phyloP scores from a whole-genome alignment of 2,888 invertebrate genomes.

The Drosophila multiciliata region DNA sequence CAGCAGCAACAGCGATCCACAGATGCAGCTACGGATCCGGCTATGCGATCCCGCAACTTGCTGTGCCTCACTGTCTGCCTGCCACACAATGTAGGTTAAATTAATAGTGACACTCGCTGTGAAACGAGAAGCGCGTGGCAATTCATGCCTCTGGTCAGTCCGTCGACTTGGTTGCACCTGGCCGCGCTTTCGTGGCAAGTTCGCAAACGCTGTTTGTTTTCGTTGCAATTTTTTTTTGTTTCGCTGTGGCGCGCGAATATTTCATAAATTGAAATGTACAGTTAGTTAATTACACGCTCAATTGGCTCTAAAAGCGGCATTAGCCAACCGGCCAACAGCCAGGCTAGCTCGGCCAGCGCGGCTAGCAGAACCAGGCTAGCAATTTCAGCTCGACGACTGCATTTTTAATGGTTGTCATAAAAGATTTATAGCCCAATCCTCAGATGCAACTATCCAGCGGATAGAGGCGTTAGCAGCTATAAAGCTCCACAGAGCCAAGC shows the following conservation, averaged over 20 bases:
- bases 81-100: constrained; percentile 79
- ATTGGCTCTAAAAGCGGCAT: constrained; percentile 76
- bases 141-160: constrained; percentile 39
- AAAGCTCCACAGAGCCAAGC: constrained; percentile 3
- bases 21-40: constrained; percentile 17
- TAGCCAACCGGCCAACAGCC: constrained; percentile 37
- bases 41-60: constrained; percentile 12
- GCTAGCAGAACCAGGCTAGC: constrained; percentile 39
- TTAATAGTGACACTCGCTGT: constrained; percentile 81
- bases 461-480: constrained; percentile 42
- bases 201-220: constrained; percentile 29
- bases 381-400: constrained; percentile 53
- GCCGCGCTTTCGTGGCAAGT: constrained; percentile 55
- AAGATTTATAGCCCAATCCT: constrained; percentile 68
- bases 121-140: constrained; percentile 50
- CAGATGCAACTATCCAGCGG: constrained; percentile 14
- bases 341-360: not conserved
- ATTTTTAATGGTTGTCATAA: constrained; percentile 66
- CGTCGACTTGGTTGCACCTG: constrained; percentile 54
- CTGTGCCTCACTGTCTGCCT: constrained; percentile 4
- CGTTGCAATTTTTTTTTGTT: constrained; percentile 17
- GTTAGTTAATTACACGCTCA: constrained; percentile 80
- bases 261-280: constrained; percentile 79
- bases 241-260: constrained; percentile 51
- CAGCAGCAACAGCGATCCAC: constrained; percentile 7